These are phyloP conservation scores for Hepsetus odoe DNA, from an alignment of 2,113 vertebrate species.

Conservation along the genomic window DNA sequence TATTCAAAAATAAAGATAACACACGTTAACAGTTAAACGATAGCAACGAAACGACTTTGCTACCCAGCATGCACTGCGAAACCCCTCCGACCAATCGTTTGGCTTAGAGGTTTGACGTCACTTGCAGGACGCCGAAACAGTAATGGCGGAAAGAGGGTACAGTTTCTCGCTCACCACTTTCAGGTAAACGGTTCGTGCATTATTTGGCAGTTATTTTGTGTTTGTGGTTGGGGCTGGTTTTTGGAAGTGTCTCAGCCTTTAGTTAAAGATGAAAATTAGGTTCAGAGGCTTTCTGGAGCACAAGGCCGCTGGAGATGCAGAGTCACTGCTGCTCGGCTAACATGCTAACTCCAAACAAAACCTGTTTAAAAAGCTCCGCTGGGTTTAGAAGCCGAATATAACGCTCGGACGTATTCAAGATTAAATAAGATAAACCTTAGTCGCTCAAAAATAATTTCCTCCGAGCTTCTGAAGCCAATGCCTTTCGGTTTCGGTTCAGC, in stretches of 20 bases:
- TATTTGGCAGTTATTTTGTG: background rate
- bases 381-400: no score
- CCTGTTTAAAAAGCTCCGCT: background rate
- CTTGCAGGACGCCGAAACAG: constrained; percentile 55
- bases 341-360: background rate
- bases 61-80: constrained; percentile 27
- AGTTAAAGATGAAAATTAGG: background rate
- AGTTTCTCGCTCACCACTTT: constrained; percentile 98
- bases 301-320: constrained; percentile 41
- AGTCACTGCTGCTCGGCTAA: constrained; percentile 26
- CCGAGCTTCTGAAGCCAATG: background rate
- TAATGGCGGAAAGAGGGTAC: constrained; percentile 96
- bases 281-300: no score
- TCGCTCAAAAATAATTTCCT: background rate
- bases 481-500: constrained; percentile 68
- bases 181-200: constrained; percentile 77
- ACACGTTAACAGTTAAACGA: no score
- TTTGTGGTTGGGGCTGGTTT: background rate
- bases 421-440: no score
- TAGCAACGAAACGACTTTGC: background rate
- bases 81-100: constrained; percentile 38
- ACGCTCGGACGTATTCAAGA: no score
- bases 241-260: background rate
- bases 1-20: no score
- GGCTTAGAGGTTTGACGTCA: constrained; percentile 15